phyloP scores from a whole-genome alignment of 2,888 invertebrate species.

The Chrysopilus asiliformis region DNA sequence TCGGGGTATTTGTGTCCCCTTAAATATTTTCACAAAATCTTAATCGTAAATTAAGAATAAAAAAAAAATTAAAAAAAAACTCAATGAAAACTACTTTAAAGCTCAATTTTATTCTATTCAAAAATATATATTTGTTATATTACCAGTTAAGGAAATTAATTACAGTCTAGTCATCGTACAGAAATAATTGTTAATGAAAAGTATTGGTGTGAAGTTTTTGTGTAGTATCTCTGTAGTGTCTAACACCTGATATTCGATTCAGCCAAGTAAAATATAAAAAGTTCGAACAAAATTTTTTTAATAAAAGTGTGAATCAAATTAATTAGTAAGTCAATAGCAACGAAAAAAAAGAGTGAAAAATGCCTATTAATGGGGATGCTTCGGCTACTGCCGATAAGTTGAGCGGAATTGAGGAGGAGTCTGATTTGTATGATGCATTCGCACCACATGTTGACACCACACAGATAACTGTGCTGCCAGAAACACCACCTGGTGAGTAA shows the following conservation, averaged over 20 bases:
- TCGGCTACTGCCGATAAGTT: slow-evolving; percentile 48
- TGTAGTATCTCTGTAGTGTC: too few species aligned
- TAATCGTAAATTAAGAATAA: slow-evolving; percentile 7
- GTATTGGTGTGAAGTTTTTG: too few species aligned
- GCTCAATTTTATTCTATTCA: too few species aligned
- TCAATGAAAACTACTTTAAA: background rate
- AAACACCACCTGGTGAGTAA: slow-evolving; percentile 41
- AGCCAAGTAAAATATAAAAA: background rate
- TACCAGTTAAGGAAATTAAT: too few species aligned
- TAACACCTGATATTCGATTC: background rate
- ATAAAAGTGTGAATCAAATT: background rate
- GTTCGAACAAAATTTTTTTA: background rate
- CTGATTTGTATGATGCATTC: slow-evolving; percentile 63
- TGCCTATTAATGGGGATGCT: slow-evolving; percentile 34
- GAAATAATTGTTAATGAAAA: too few species aligned
- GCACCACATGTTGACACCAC: slow-evolving; percentile 70
- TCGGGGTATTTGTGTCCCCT: slow-evolving; percentile 37
- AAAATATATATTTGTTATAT: too few species aligned
- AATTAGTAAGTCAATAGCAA: background rate
- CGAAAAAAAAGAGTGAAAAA: slow-evolving; percentile 19
- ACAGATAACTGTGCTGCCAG: slow-evolving; percentile 58
- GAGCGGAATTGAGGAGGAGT: slow-evolving; percentile 61
- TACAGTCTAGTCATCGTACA: too few species aligned
- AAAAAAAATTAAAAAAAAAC: slow-evolving; percentile 8
- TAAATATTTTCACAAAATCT: slow-evolving; percentile 16